Evolutionary conservation across 2,888 invertebrate genomes (phyloP), one percentile per base, ranked within the genome.

Genomic region (Calliopum simillimum): DNA sequence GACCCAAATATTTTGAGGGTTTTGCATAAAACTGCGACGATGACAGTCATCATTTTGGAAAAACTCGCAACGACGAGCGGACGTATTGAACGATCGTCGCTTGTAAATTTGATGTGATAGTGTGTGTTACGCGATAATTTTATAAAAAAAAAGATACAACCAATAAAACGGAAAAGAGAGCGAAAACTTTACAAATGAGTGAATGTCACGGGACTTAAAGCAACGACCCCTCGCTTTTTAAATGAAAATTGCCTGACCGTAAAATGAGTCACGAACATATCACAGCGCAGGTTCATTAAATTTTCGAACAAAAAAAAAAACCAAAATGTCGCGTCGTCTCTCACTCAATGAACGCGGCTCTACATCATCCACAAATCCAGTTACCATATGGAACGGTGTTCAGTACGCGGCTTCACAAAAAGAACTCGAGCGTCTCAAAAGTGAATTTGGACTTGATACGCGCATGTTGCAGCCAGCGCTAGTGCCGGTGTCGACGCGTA

Each of bases 331-430:
- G 56, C 70, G 46, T 47, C 66, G 43, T 58, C 49, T 49, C 19
- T 49, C n/a, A 23, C 19, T 56, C 64, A 67, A 55, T 73, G 69
- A 58, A 67, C 71, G 63, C 70, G 55, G 58, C 58, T 62, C 72
- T 63, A 70, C 68, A 70, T 58, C 33, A 62, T 6, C 23, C 2
- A 21, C 33, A 41, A 47, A 59, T 49, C 80, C 83, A 76, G 80
- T 82, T 71, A 79, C 77, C 67, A 76, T 82, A 71, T 82, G 82
- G 82, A 80, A 82, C 78, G 82, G 82, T 65, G 82, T 77, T n/a
- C 82, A 82, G 72, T 82, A 78, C 71, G 79, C 82, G 65, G 82
- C 83, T 16, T 79, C 82, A 69, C 77, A 78, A 65, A 81, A 79
- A 76, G 83, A 82, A 74, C 73, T 82, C 21, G 82, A 82, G 71